These are phyloP conservation scores for Enteromius thamalakanensis DNA, from an alignment of 2,797 vertebrate genomes.

Conservation along the genomic window DNA sequence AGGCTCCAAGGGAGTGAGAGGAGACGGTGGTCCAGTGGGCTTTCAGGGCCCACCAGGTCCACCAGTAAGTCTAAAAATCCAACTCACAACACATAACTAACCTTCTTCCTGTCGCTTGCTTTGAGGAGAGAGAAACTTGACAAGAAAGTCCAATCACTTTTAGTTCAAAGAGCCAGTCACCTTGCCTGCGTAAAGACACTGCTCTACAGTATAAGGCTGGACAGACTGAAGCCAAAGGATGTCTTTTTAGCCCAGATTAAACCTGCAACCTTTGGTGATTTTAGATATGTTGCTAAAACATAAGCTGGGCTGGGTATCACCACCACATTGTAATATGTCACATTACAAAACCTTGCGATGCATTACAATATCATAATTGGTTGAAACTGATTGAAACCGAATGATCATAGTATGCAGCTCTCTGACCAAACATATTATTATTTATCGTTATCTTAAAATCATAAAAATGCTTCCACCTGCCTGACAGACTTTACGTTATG, in stretches of 20 bases:
- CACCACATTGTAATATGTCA: neutral
- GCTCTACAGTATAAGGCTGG: neutral
- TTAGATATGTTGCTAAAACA: neutral
- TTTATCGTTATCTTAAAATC: neutral
- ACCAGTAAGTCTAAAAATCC: conserved; percentile 70
- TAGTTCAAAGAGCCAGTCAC: neutral
- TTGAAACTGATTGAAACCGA: neutral
- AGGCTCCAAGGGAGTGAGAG: conserved; percentile 75
- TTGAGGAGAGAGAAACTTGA: neutral
- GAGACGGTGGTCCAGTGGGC: conserved; percentile 75
- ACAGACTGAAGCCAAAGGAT: neutral
- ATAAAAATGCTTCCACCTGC: neutral
- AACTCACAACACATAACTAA: neutral
- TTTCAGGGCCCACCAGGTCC: conserved; percentile 76
- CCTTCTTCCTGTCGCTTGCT: neutral
- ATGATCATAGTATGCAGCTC: too few relatives aligned
- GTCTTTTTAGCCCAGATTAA: neutral
- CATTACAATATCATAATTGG: neutral
- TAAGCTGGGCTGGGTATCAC: neutral
- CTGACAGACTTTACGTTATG: neutral
- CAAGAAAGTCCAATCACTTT: neutral
- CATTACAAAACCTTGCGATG: neutral
- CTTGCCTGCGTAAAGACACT: neutral
- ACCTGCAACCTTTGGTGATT: neutral
- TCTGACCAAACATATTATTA: conserved; percentile 1